A percentile compares a stretch with the other conserved stretches of the same genome.
Evolutionary conservation across 64 coral and sea anemone genomes (phyloP).

Genomic region (Catalaphyllia jardinei): DNA sequence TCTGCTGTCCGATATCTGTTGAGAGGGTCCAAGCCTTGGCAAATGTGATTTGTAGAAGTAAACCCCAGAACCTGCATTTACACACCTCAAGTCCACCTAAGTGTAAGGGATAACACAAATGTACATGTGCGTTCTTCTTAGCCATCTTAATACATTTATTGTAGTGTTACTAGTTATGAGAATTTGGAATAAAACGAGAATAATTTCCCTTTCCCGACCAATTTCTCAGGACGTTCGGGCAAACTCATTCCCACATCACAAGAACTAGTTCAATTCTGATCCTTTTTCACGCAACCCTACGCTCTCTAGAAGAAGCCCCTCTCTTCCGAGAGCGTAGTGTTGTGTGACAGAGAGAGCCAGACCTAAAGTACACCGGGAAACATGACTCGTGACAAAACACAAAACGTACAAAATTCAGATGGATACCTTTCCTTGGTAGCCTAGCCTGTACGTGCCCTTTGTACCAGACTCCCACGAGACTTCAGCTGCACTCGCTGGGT

Average conservation of each 20-base stretch:
- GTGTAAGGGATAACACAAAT: not conserved
- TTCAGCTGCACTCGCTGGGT: not conserved
- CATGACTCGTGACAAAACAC: not conserved
- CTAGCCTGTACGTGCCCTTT: slow-evolving; percentile 53
- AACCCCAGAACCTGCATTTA: slow-evolving; percentile 16
- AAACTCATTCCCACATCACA: no score
- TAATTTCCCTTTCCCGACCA: not conserved
- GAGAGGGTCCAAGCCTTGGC: slow-evolving; percentile 4
- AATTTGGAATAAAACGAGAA: no score
- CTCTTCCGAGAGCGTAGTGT: no score
- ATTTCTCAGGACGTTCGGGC: no score
- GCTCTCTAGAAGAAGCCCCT: no score
- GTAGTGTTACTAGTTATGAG: no score
- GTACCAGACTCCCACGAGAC: slow-evolving; percentile 46
- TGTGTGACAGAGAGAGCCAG: no score
- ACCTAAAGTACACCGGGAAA: no score
- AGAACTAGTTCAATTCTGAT: no score
- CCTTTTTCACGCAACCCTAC: no score
- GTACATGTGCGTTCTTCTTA: no score
- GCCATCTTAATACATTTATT: no score
- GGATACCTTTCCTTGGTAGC: slow-evolving; percentile 65
- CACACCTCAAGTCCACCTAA: slow-evolving; percentile 36
- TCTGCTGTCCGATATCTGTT: not conserved
- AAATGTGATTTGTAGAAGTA: slow-evolving; percentile 51
- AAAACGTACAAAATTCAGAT: not conserved